These are phyloP conservation scores for Microctenopoma lineatum DNA, from an alignment of 2,797 vertebrate species.

Conservation along the genomic window DNA sequence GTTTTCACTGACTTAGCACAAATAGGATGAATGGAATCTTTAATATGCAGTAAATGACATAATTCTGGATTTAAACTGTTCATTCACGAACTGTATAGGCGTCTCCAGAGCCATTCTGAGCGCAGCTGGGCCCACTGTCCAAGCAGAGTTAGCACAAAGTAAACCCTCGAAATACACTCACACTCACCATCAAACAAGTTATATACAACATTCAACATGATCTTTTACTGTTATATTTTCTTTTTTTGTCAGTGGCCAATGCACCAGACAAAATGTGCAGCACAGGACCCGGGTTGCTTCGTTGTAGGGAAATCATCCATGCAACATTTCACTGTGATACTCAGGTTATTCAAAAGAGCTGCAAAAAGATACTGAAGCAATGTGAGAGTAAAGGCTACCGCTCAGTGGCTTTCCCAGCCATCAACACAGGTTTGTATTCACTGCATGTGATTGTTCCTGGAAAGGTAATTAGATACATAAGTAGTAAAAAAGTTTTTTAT, in stretches of 20 bases:
- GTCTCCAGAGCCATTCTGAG: constrained; percentile 70
- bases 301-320: constrained; percentile 72
- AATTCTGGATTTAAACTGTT: neutral
- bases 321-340: constrained; percentile 11
- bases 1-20: neutral
- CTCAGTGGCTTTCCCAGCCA: constrained; percentile 73
- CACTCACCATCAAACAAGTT: neutral
- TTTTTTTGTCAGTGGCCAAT: constrained; percentile 32
- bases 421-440: constrained; percentile 69
- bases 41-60: neutral
- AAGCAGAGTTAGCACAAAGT: constrained; percentile 60
- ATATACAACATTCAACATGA: neutral
- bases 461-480: too few species aligned
- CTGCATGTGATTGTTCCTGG: neutral
- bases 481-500: too few species aligned
- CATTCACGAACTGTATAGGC: constrained; percentile 47
- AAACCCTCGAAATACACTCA: neutral
- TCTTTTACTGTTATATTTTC: neutral
- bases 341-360: constrained; percentile 47
- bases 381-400: constrained; percentile 67
- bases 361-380: constrained; percentile 61
- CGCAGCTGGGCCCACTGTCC: constrained; percentile 60
- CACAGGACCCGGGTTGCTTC: constrained; percentile 66
- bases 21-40: neutral
- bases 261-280: constrained; percentile 34